Conservation (phyloP, 2,113 vertebrate genomes). For the Proteles cristata region DNA sequence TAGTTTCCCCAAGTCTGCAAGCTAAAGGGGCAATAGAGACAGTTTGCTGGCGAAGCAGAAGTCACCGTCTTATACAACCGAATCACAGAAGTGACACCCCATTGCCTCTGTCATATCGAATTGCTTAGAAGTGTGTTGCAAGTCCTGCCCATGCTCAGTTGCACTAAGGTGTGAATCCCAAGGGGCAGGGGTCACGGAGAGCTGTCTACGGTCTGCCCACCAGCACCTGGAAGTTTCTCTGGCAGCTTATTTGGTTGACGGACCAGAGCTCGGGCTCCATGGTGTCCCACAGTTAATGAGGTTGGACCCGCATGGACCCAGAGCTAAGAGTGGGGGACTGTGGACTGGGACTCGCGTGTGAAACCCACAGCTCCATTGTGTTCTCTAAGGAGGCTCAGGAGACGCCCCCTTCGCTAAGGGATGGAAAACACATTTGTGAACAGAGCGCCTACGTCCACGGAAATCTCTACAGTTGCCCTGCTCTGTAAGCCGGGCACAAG, state of each 20-base stretch:
- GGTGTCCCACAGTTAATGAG: fast-evolving
- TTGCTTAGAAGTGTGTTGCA: neutral
- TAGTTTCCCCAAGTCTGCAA: neutral
- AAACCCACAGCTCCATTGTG: neutral
- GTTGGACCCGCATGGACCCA: too few species aligned
- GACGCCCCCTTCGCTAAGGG: neutral
- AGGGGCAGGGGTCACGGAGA: neutral
- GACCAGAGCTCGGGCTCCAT: fast-evolving
- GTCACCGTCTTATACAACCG: fast-evolving
- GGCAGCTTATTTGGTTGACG: neutral
- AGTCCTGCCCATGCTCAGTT: neutral
- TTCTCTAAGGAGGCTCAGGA: neutral
- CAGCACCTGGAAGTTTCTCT: neutral
- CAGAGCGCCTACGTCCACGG: neutral
- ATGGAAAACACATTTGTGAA: neutral
- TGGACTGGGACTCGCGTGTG: neutral
- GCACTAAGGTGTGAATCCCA: neutral
- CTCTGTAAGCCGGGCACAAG: neutral
- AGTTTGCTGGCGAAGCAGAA: neutral
- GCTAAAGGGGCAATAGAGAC: too few species aligned
- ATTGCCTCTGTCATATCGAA: fast-evolving
- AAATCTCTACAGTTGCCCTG: neutral
- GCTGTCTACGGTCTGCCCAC: too few species aligned
- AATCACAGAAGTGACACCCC: neutral
- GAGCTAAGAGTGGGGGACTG: fast-evolving